A percentile compares a stretch with the other conserved stretches of the same genome.
Evolutionary conservation across 1,140 invertebrate genomes (phyloP).

Genomic region (Helicoverpa armigera): DNA sequence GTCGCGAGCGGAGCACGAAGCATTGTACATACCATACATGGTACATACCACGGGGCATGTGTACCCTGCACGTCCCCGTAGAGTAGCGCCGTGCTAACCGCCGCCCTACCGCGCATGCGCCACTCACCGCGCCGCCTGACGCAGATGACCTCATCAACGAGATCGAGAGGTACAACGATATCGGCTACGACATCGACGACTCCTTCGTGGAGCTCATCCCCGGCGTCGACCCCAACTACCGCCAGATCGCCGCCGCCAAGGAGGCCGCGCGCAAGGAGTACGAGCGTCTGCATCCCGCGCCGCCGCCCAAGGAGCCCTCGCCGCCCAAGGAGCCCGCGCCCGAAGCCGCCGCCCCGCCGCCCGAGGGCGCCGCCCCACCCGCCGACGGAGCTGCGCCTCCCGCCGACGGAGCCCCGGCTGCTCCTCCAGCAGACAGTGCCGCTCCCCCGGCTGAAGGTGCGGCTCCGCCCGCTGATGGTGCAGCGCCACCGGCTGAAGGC

Average conservation of each 20-base stretch:
- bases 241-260: constrained; percentile 65
- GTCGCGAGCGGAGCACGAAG: constrained; percentile 39
- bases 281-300: constrained; percentile 66
- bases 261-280: constrained; percentile 66
- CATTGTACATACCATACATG: constrained; percentile 68
- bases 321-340: constrained; percentile 56
- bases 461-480: constrained; percentile 58
- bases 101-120: constrained; percentile 53
- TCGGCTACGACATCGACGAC: constrained; percentile 98
- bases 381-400: constrained; percentile 72
- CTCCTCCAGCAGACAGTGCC: constrained; percentile 54
- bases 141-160: constrained; percentile 99
- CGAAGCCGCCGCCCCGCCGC: constrained; percentile 73
- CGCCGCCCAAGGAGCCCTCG: constrained; percentile 51
- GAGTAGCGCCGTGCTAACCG: constrained; percentile 59
- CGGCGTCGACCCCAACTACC: constrained; percentile 85
- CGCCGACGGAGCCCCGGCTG: constrained; percentile 54
- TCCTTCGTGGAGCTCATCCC: constrained; percentile 98
- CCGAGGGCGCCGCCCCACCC: constrained; percentile 66
- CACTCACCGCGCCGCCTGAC: constrained; percentile 67
- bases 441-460: constrained; percentile 65
- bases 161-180: constrained; percentile 99
- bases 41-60: constrained; percentile 62
- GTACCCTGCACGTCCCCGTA: constrained; percentile 52
- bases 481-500: constrained; percentile 77